Evolutionary conservation across 2,888 invertebrate species (phyloP), one percentile per base, ranked within the genome.

Genomic region (Pristionchus mayeri): DNA sequence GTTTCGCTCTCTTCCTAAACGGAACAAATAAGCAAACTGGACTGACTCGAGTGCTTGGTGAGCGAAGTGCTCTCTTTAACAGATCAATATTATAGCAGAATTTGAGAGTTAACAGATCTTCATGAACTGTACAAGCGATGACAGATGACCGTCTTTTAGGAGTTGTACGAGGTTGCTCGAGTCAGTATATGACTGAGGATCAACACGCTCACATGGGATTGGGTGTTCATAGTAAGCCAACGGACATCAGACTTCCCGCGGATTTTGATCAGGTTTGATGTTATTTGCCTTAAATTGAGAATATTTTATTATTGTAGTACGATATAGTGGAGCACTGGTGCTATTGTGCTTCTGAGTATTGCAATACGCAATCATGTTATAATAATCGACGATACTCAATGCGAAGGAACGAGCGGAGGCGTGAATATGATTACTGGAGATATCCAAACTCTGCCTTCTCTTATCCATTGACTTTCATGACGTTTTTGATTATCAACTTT

Each of bases 291-390:
- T 16, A 13, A 54, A 54, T 54, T 71, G 18, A 9, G 24, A 3
- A 57, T 11, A 1, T 21, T 13, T 75, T 21, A 24, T 75, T n/a
- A 4, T 86, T 91, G 44, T 85, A 91, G 90, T 86, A 87, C 80
- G 91, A 91, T 79, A 87, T 91, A 37, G 87, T 85, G 9, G 91
- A 91, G 84, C 90, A 91, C 85, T 91, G 91, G 91, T 91, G 91
- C 83, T 91, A 91, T 86, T 91, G 91, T 85, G 90, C 90, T 30
- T 87, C 90, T 16, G 90, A 91, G 44, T 87, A 88, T 50, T 91
- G 91, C 86, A 91, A 91, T 84, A 87, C 83, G 2, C 79, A 88
- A 24, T 81, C 84, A 18, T 89, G 89, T 82, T 89, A 78, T 44
- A 78, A 71, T n/a, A 75, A 40, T 52, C 52, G 75, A 34, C 40